Base-by-base conservation (phyloP, 2,888 invertebrate genomes). In the Drosophila tanythrix region DNA sequence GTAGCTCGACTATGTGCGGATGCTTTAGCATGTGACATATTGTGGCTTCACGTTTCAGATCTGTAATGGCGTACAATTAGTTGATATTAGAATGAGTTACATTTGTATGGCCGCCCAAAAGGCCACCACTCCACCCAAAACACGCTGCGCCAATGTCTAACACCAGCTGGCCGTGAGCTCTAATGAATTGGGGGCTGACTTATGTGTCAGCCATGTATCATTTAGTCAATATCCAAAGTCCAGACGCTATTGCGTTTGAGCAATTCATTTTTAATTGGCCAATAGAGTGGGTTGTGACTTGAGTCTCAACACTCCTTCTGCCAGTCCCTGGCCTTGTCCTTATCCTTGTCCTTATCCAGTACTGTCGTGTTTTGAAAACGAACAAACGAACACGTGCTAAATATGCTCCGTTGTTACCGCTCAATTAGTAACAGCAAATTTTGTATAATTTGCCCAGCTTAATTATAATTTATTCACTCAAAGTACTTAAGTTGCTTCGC, bases 21-120 rank as follows among this genome's bases (percentile, higher is more conserved):
- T 99, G 99, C 93, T 99, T 99, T 89, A 99, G 94, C 97, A 99
- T 98, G 94, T 99, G 99, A 93, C 99, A 99, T 95, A 98, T 98
- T 94, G 98, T 99, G 61, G 99, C 99, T 94, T 99, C 99, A 61
- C 99, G 95, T 94, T 99, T 99, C 92, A 99, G 94, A 95, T 99
- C 99, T 98, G 95, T 66, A 87, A 88, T 62, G 50, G 70, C 67
- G 61, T 56, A 82, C 78, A 86, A 87, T 88, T 86, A 86, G 82
- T 86, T 79, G 76, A 72, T 76, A 80, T 71, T 74, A 70, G 70
- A 64, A 70, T 70, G 60, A 48, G 55, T 58, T 59, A 55, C 71
- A 79, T 55, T 81, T 80, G 29, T 74, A 82, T 55, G 79, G 80
- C 25, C 43, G 60, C 66, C 63, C 51, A 46, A 1, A 31, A 33